Conservation (phyloP, 2,888 invertebrate genomes). For the Phrixothrix hirtus region DNA sequence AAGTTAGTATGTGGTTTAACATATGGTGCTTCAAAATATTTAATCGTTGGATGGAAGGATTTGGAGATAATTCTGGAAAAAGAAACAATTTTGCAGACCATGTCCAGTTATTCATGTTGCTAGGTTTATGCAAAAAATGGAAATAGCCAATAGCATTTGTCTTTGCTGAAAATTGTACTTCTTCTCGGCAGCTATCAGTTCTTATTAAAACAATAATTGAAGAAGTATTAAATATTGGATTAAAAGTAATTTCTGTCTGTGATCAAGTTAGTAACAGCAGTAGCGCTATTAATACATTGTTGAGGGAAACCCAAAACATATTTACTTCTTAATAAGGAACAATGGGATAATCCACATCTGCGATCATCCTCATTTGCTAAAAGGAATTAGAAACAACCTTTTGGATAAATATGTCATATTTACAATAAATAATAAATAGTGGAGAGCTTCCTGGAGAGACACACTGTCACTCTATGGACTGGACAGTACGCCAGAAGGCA, state of each 20-base stretch:
- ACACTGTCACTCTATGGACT: slow-evolving; percentile 1
- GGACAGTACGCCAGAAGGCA: background rate
- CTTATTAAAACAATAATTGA: background rate
- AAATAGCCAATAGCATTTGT: slow-evolving; percentile 1
- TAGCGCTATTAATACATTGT: slow-evolving; percentile 14
- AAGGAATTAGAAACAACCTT: slow-evolving; percentile 32
- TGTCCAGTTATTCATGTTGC: slow-evolving; percentile 37
- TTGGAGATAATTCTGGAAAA: slow-evolving; percentile 3
- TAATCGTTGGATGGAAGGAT: background rate
- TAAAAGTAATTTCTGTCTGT: slow-evolving; percentile 7
- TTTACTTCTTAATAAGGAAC: slow-evolving; percentile 8
- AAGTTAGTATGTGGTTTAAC: background rate
- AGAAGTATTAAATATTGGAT: background rate
- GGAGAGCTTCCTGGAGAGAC: slow-evolving; percentile 1
- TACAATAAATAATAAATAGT: background rate
- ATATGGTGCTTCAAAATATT: slow-evolving; percentile 1
- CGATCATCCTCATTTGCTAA: slow-evolving; percentile 23
- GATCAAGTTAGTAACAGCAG: slow-evolving; percentile 16
- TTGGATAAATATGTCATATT: slow-evolving; percentile 12
- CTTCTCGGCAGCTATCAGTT: background rate
- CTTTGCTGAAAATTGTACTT: slow-evolving; percentile 4
- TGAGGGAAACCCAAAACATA: slow-evolving; percentile 4
- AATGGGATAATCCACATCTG: slow-evolving; percentile 19
- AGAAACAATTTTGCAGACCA: slow-evolving; percentile 34
- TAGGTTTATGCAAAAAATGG: slow-evolving; percentile 13